Evolutionary conservation across 35 echinoderm and acorn worm species (phyloP), one percentile per base, ranked within the genome.

Genomic region (Acanthaster planci): DNA sequence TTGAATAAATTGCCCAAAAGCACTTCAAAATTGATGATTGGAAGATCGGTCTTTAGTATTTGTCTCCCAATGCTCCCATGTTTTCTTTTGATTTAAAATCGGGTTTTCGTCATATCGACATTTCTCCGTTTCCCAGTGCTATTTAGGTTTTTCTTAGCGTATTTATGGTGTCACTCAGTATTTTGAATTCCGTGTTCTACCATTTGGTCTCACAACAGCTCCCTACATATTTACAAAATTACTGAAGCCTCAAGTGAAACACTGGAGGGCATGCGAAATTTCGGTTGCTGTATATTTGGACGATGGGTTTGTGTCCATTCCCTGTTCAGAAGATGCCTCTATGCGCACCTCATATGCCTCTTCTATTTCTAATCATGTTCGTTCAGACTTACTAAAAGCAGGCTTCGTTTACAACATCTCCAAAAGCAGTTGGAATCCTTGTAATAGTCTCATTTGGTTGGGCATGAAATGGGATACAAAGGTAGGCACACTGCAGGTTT

Each of bases 401-500:
- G 80, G 80, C 1, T 52, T 82, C 1, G 80, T 82, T 8, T 55
- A 51, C 0, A 60, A 82, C 16, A 55, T 8, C 55, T 8, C 55
- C 2, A 60, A 82, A 35, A 55, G 50, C 16, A 38, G 34, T 55
- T 82, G 80, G 80, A 23, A 32, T 2, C 80, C 80, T 38, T 6
- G 2, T 9, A 52, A 8, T 0, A 37, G 0, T n/a, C n/a, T n/a
- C n/a, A n/a, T n/a, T n/a, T n/a, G n/a, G n/a, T n/a, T n/a, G n/a
- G n/a, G n/a, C n/a, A n/a, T n/a, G n/a, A n/a, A n/a, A n/a, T n/a
- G n/a, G n/a, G n/a, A n/a, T n/a, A n/a, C n/a, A n/a, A n/a, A n/a
- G n/a, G n/a, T n/a, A n/a, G n/a, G n/a, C n/a, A n/a, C n/a, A n/a
- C n/a, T n/a, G n/a, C n/a, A n/a, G n/a, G n/a, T n/a, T n/a, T n/a